These are phyloP conservation scores for Coelinius sp. DNA, from an alignment of 2,888 invertebrate genomes.

Conservation along the genomic window DNA sequence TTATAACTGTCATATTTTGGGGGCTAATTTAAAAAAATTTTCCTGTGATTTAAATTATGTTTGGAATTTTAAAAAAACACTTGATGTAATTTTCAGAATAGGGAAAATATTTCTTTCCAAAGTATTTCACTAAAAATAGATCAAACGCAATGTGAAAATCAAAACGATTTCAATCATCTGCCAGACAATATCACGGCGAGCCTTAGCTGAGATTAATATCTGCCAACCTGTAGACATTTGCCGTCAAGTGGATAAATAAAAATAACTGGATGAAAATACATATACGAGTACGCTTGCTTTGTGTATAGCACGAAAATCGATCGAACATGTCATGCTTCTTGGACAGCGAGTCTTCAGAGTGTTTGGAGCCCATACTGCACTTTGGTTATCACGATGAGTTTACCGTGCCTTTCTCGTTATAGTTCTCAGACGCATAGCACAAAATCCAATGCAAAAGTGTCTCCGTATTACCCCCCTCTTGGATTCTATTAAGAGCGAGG, in stretches of 20 bases:
- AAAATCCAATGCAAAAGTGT: constrained; percentile 10
- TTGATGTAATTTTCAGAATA: background rate
- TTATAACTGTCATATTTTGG: constrained; percentile 6
- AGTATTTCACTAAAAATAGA: background rate
- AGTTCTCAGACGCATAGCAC: background rate
- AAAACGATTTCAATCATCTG: constrained; percentile 16
- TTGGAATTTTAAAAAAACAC: background rate
- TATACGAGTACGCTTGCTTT: constrained; percentile 26
- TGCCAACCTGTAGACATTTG: constrained; percentile 5
- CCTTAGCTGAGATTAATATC: constrained; percentile 16
- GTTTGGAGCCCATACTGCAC: too few species aligned
- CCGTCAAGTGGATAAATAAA: constrained; percentile 29
- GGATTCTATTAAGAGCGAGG: constrained; percentile 49
- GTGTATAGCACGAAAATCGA: constrained; percentile 43
- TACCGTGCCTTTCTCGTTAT: background rate
- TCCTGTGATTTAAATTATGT: background rate
- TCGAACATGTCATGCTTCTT: constrained; percentile 42
- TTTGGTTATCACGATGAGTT: background rate
- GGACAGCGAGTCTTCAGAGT: background rate
- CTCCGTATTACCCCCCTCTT: constrained; percentile 11
- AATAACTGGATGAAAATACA: constrained; percentile 43
- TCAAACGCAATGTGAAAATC: background rate
- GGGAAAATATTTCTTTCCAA: background rate
- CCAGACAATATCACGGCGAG: background rate
- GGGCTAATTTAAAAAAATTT: background rate